Evolutionary conservation across 2,797 vertebrate genomes (phyloP), one percentile per base, ranked within the genome.

Genomic region (Dryobates pubescens): DNA sequence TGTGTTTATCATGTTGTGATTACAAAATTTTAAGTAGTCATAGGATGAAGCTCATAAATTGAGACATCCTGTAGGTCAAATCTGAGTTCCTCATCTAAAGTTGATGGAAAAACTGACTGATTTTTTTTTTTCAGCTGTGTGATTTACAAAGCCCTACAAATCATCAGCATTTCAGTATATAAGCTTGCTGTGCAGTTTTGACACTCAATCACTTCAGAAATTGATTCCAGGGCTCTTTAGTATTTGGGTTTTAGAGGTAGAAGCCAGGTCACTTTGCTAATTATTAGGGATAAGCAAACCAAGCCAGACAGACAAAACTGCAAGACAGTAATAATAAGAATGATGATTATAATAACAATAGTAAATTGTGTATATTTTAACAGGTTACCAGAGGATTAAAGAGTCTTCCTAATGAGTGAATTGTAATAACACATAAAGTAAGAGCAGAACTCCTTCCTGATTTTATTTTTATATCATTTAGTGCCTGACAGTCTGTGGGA

Each of bases 131-230:
- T 57, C 13, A 17, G 3, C 57, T 67, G 2, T 58, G 23, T 93
- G 62, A 91, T 85, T 89, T 91, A 63, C 16, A 80, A 71, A 88
- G 30, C 13, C 62, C 30, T 62, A 51, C 77, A 93, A 88, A 88
- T 76, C 41, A 58, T 56, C 26, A n/a, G 11, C 17, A 30, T 77
- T 86, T 87, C 54, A 69, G 13, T 32, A 32, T 29, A 74, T 41
- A 53, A 0, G 1, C 62, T 92, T 82, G n/a, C n/a, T 69, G 17
- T 77, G 51, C 36, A 53, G 20, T 89, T 91, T 58, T 64, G 12
- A 27, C 62, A 20, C 10, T 74, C 2, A 0, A 3, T 53, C 69
- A 85, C 26, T 79, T 89, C 78, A 65, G 62, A 93, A 91, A 83
- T 17, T 82, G 72, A 16, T 43, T 86, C 32, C 58, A 61, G 53